These are phyloP conservation scores for Apamea monoglypha DNA, from an alignment of 2,888 invertebrate genomes.

Conservation along the genomic window DNA sequence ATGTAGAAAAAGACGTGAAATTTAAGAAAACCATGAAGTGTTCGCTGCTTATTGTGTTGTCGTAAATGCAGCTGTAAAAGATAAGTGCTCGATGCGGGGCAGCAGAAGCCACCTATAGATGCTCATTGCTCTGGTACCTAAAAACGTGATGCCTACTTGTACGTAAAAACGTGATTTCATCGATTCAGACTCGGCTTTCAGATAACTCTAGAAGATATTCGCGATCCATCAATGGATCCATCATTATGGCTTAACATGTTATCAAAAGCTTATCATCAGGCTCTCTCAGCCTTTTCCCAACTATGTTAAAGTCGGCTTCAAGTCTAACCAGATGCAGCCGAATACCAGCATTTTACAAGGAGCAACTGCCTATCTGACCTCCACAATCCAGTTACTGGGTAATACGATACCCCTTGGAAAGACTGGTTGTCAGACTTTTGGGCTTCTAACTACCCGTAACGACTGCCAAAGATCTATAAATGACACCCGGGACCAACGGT, in stretches of 20 bases:
- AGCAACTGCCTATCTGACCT: too few relatives aligned
- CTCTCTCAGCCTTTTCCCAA: too few relatives aligned
- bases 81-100: slow-evolving; percentile 34
- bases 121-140: neutral
- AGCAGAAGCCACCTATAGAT: slow-evolving; percentile 16
- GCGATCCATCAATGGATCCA: neutral
- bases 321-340: neutral
- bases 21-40: slow-evolving; percentile 46
- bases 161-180: neutral
- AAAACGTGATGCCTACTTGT: slow-evolving; percentile 10
- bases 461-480: too few relatives aligned
- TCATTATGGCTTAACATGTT: neutral
- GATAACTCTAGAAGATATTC: neutral
- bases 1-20: slow-evolving; percentile 22
- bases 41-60: slow-evolving; percentile 39
- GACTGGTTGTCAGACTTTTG: too few relatives aligned
- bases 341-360: neutral
- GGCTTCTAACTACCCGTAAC: too few relatives aligned
- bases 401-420: too few relatives aligned
- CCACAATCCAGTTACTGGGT: too few relatives aligned
- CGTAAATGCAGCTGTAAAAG: slow-evolving; percentile 45
- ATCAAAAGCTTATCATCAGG: neutral
- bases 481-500: too few relatives aligned
- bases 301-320: too few relatives aligned
- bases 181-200: neutral